phyloP scores from a whole-genome alignment of 1,140 invertebrate genomes.

The Psilanteris sp. region DNA sequence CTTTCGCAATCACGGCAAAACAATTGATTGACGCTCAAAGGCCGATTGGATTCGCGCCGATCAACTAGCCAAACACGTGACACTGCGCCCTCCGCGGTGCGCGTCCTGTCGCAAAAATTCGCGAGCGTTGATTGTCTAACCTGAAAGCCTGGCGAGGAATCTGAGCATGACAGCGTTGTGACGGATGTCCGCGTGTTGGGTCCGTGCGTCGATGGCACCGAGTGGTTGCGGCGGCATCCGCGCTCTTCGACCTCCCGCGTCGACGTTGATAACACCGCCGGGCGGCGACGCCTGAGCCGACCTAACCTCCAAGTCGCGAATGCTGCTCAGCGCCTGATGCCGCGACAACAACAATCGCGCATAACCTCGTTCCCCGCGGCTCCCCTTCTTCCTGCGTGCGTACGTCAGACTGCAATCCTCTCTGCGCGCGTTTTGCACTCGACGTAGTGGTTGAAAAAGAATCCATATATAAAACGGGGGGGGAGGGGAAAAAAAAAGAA shows the following conservation, averaged over 20 bases:
- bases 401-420: not conserved
- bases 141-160: slow-evolving; percentile 45
- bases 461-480: not conserved
- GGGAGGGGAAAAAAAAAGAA: not conserved
- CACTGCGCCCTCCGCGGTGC: not conserved
- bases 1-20: too few relatives aligned
- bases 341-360: slow-evolving; percentile 27
- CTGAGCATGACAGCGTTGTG: slow-evolving; percentile 38
- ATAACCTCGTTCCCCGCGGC: slow-evolving; percentile 25
- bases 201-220: slow-evolving; percentile 14
- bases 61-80: slow-evolving; percentile 26
- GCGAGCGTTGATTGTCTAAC: slow-evolving; percentile 32
- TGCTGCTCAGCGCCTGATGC: slow-evolving; percentile 4
- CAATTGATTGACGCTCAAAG: too few relatives aligned
- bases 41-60: too few relatives aligned
- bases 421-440: too few relatives aligned
- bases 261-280: slow-evolving; percentile 13
- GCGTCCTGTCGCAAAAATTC: slow-evolving; percentile 2
- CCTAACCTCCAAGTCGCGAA: slow-evolving; percentile 43
- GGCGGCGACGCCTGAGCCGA: slow-evolving; percentile 28
- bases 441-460: too few relatives aligned
- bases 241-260: slow-evolving; percentile 13
- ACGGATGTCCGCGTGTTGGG: slow-evolving; percentile 10
- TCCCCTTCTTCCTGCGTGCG: slow-evolving; percentile 3
- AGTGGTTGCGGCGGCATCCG: slow-evolving; percentile 19